Base-by-base conservation (phyloP, 1,140 invertebrate genomes). In the Musca vetustissima region DNA sequence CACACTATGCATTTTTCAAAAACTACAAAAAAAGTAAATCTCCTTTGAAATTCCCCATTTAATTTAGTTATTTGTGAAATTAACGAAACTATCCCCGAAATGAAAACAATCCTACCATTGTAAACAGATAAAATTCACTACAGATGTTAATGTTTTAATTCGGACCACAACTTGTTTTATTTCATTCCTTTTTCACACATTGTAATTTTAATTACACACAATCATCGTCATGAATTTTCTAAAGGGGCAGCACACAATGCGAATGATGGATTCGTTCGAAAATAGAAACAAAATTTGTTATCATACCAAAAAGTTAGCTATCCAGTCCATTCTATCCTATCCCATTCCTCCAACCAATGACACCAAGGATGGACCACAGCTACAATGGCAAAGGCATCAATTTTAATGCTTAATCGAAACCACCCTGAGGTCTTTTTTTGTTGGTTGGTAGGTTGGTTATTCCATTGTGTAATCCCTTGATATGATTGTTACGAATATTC, bases 401-500 rank as follows among this genome's bases (percentile, higher is more conserved):
- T 32, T 61, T 57, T 36, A 61, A 36, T 61, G 57, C 19, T 19
- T 43, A 36, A 61, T 32, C 28, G 36, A 61, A 61, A 61, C 57
- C 28, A 61, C n/a, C 57, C 57, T 61, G 43, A 65, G 48, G 22
- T 65, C 24, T n/a, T 65, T 48, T 50, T 49, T 65, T n/a, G n/a
- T n/a, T n/a, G n/a, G n/a, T n/a, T n/a, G n/a, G n/a, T n/a, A n/a
- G n/a, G n/a, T 65, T 50, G 21, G 48, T 49, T 24, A 48, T 65
- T 25, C 48, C 48, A 65, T 49, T 65, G 43, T 65, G 43, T 65
- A 49, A 65, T 49, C 48, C 64, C 64, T 65, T 65, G 48, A 50
- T 65, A 50, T 65, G 47, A 25, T 49, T 50, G 48, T 25, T 49
- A 65, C 43, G 64, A 49, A 21, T 19, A 17, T 48, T 65, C 21